These are phyloP conservation scores for Pissodes strobi DNA, from an alignment of 1,140 invertebrate genomes.

Conservation along the genomic window DNA sequence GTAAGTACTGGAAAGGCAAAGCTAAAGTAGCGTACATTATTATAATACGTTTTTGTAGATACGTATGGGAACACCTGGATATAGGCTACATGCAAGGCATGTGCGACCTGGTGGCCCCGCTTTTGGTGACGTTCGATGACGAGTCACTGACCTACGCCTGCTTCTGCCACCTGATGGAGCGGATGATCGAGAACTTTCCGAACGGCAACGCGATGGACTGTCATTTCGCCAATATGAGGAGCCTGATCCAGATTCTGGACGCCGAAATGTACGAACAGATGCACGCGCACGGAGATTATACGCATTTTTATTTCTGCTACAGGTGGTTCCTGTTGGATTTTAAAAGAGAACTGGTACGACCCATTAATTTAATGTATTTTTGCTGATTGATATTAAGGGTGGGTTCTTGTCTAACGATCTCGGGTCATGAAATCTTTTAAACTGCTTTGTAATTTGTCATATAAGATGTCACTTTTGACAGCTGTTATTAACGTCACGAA, in stretches of 20 bases:
- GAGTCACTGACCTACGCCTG: constrained; percentile 91
- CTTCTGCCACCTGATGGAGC: constrained; percentile 87
- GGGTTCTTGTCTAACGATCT: too few species aligned
- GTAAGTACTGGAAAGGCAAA: constrained; percentile 60
- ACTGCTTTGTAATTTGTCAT: too few species aligned
- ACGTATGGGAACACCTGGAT: constrained; percentile 93
- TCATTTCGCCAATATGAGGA: constrained; percentile 94
- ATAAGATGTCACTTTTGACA: too few species aligned
- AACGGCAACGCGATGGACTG: constrained; percentile 92
- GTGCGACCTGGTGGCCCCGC: constrained; percentile 92
- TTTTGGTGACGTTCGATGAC: constrained; percentile 91
- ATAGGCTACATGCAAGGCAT: constrained; percentile 91
- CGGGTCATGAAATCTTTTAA: too few species aligned
- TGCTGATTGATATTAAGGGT: too few species aligned
- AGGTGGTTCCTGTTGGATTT: constrained; percentile 82
- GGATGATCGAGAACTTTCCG: constrained; percentile 91
- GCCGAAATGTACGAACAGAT: constrained; percentile 92
- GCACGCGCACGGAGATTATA: constrained; percentile 93
- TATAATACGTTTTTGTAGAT: constrained; percentile 59
- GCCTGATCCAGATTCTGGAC: constrained; percentile 85
- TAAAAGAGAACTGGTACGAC: constrained; percentile 76
- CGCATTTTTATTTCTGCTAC: constrained; percentile 97
- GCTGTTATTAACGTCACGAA: too few species aligned
- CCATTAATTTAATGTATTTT: too few species aligned
- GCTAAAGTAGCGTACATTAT: neutral